A percentile compares a stretch with the other conserved stretches of the same genome.
Evolutionary conservation across 2,797 vertebrate genomes (phyloP).

Genomic region (Chiloscyllium punctatum): DNA sequence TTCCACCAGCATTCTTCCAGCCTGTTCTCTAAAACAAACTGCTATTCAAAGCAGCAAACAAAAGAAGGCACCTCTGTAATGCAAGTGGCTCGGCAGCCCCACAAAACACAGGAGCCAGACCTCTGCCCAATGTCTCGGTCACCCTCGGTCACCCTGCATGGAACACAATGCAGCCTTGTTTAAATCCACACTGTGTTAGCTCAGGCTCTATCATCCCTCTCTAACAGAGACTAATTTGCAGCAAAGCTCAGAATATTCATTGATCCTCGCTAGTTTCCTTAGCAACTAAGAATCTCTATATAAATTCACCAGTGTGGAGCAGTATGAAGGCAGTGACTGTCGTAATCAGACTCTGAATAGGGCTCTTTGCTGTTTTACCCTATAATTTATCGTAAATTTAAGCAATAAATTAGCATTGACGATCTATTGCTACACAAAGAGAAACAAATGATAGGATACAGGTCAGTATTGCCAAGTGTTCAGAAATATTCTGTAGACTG

Average conservation of each 20-base stretch:
- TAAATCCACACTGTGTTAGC: neutral
- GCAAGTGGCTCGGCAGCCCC: neutral
- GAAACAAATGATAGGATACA: neutral
- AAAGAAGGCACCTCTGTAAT: neutral
- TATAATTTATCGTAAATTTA: neutral
- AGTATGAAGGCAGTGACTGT: neutral
- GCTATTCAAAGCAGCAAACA: neutral
- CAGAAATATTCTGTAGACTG: neutral
- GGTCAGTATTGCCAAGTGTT: neutral
- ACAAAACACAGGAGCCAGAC: neutral
- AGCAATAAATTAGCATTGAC: neutral
- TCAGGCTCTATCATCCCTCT: neutral
- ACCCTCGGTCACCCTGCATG: slow-evolving; percentile 4
- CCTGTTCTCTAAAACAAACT: neutral
- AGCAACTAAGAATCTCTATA: neutral
- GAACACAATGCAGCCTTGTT: slow-evolving; percentile 2
- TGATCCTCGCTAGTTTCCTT: neutral
- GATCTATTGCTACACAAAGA: neutral
- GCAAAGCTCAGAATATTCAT: neutral
- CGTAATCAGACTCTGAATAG: neutral
- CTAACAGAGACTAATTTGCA: neutral
- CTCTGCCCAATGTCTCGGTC: neutral
- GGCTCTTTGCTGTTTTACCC: neutral
- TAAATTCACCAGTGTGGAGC: neutral
- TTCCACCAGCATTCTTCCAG: neutral